Percentiles rank a stretch among this genome's conserved stretches.
phyloP scores from a whole-genome alignment of 2,888 invertebrate genomes.

The Parnassius glacialis region DNA sequence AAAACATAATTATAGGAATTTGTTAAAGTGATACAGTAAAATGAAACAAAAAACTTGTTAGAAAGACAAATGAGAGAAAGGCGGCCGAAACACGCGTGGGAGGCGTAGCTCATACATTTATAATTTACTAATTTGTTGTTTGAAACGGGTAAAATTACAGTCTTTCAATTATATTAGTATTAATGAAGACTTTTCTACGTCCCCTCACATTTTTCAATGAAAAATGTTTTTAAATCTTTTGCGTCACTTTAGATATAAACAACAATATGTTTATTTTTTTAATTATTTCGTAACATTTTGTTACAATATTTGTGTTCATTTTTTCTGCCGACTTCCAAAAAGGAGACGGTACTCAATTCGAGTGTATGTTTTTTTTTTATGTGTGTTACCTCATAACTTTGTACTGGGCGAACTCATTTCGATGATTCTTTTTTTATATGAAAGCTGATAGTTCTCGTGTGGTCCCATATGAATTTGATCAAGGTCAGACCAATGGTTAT shows the following conservation, averaged over 20 bases:
- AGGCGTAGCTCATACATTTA: conserved; percentile 73
- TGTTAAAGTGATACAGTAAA: conserved; percentile 42
- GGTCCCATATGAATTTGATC: too few species aligned
- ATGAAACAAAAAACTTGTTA: conserved; percentile 45
- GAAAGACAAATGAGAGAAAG: conserved; percentile 72
- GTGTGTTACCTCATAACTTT: too few species aligned
- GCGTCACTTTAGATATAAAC: too few species aligned
- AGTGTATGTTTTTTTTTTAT: too few species aligned
- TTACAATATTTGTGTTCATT: background rate
- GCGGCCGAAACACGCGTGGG: conserved; percentile 54
- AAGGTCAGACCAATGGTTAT: too few species aligned
- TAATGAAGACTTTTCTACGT: conserved; percentile 60
- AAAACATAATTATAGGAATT: conserved; percentile 66
- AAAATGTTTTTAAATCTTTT: background rate
- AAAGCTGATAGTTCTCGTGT: too few species aligned
- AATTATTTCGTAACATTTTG: background rate
- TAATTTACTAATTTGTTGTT: conserved; percentile 78
- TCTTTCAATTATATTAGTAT: conserved; percentile 76
- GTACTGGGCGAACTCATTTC: too few species aligned
- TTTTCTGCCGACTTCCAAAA: too few species aligned
- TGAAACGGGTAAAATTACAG: conserved; percentile 72
- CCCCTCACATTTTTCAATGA: conserved; percentile 43
- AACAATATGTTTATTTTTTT: too few species aligned
- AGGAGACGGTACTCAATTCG: too few species aligned
- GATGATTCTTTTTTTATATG: too few species aligned